phyloP scores from a whole-genome alignment of 1,140 invertebrate species.

The Ptiloglossa arizonensis region DNA sequence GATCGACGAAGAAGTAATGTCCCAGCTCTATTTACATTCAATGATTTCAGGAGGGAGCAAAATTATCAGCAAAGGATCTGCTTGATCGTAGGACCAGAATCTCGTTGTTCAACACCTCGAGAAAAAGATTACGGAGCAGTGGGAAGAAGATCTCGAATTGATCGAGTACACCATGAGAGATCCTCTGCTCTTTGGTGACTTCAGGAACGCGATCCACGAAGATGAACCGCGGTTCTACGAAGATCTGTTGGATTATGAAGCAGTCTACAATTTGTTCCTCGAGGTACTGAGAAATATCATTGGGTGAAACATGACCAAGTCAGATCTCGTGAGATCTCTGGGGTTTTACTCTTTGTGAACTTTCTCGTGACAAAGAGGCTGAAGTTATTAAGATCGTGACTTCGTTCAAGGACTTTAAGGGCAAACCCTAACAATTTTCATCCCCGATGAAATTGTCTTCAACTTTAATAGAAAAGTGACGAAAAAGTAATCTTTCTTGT shows the following conservation, averaged over 20 bases:
- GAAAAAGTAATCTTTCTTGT: too few relatives aligned
- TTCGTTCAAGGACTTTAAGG: too few relatives aligned
- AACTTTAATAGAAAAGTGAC: too few relatives aligned
- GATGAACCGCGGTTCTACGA: slow-evolving; percentile 91
- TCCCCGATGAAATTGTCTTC: too few relatives aligned
- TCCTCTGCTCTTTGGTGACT: slow-evolving; percentile 94
- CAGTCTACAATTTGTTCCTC: slow-evolving; percentile 91
- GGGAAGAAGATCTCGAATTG: slow-evolving; percentile 81
- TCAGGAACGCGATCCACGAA: slow-evolving; percentile 90
- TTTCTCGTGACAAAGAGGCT: too few relatives aligned
- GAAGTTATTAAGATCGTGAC: too few relatives aligned
- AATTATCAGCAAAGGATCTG: slow-evolving; percentile 1
- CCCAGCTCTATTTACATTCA: too few relatives aligned
- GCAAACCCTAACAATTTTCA: too few relatives aligned
- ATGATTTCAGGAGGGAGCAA: background rate
- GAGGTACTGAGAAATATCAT: slow-evolving; percentile 83
- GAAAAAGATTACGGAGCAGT: slow-evolving; percentile 79
- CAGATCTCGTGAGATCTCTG: too few relatives aligned
- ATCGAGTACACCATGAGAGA: slow-evolving; percentile 88
- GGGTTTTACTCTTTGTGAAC: too few relatives aligned
- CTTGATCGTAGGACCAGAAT: slow-evolving; percentile 79
- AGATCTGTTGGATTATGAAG: slow-evolving; percentile 93
- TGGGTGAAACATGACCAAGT: too few relatives aligned
- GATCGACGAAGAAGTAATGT: slow-evolving; percentile 86
- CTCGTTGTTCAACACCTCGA: slow-evolving; percentile 81